Evolutionary conservation across 1,140 invertebrate genomes (phyloP).

Genomic region (Calliphora vicina): DNA sequence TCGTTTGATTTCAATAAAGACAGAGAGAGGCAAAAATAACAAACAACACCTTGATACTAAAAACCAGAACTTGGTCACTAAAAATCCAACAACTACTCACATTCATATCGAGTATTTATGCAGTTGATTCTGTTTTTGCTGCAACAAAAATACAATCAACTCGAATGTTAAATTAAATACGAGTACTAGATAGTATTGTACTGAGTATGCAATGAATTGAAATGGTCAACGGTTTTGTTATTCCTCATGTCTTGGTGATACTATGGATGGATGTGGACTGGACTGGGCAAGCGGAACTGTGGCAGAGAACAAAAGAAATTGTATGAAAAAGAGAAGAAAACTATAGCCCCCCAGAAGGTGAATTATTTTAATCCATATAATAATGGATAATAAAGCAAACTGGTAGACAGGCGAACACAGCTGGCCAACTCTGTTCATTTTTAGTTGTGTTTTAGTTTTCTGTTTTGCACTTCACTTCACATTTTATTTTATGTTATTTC

Average conservation of each 20-base stretch:
- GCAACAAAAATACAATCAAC: neutral
- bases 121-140: neutral
- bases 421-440: slow-evolving; percentile 20
- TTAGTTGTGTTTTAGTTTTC: neutral
- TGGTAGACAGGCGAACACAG: slow-evolving; percentile 26
- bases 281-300: slow-evolving; percentile 4
- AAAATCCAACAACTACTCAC: neutral
- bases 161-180: slow-evolving; percentile 4
- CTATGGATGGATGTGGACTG: neutral
- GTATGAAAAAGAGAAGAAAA: no score
- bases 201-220: neutral
- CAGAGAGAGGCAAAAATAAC: neutral
- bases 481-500: neutral
- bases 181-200: neutral
- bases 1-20: neutral
- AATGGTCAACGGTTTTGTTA: neutral
- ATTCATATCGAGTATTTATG: neutral
- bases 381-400: slow-evolving; percentile 39
- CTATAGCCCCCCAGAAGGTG: slow-evolving; percentile 26
- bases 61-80: neutral
- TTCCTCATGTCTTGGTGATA: neutral
- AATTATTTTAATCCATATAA: slow-evolving; percentile 39
- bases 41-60: neutral
- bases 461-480: slow-evolving; percentile 35
- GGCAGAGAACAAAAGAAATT: neutral